Base-by-base conservation (phyloP, 2,888 invertebrate species). In the Apamea anceps region DNA sequence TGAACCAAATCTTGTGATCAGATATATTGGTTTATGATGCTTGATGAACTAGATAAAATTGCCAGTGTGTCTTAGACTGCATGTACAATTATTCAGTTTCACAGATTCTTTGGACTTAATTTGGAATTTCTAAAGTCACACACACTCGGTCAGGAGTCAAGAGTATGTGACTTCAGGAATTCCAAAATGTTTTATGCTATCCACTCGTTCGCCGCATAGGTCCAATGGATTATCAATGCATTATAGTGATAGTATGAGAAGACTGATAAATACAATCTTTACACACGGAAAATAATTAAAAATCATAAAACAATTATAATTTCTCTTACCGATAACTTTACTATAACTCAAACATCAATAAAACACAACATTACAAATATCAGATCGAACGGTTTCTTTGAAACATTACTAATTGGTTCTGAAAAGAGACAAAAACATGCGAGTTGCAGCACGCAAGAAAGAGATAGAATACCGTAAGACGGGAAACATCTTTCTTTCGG, bases 401-500 rank as follows among this genome's bases (percentile, higher is more conserved):
- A 94, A 89, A 91, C 86, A 87, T 88, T 82, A 90, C 95, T 95
- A 95, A 95, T 95, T 95, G 94, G 95, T 91, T 87, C 77, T 80
- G 88, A 91, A 94, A 89, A 85, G 93, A 88, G 94, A 95, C 81
- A 85, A 86, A 80, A 77, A 75, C 79, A 93, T 91, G 79, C 76
- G 67, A 75, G 65, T 57, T 37, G 45, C 42, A 18, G 28, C 72
- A 79, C 21, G 91, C 79, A 32, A 80, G 92, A 95, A 84, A 89
- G 90, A 90, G 93, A 93, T 80, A 86, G 86, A 84, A 84, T 82
- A 87, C 74, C 86, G 85, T 88, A 89, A 91, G 93, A 94, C 95
- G 95, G 95, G 95, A 95, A 94, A 93, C 95, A 95, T 96, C 95
- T 96, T 96, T 95, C 95, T 95, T 95, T 94, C 92, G 92, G 86